Evolutionary conservation across 1,140 invertebrate genomes (phyloP).

Genomic region (Ceratoteleas bidentatus): DNA sequence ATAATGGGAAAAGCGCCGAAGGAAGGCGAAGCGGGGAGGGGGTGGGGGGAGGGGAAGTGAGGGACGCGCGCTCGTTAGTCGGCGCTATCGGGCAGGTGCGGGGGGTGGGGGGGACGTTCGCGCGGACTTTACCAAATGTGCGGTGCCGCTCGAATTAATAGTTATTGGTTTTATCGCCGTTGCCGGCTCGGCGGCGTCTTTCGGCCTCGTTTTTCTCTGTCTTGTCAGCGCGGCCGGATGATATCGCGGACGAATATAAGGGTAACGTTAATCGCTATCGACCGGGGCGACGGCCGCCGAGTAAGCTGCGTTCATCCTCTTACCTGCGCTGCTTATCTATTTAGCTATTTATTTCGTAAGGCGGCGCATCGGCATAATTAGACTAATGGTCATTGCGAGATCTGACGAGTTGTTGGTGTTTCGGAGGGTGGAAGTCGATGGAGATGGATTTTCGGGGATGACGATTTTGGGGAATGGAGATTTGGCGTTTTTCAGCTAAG

Average conservation of each 20-base stretch:
- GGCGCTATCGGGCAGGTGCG: conserved; percentile 33
- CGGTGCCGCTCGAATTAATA: conserved; percentile 76
- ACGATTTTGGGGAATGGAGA: too few species aligned
- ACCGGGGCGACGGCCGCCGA: conserved; percentile 18
- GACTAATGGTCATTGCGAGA: conserved; percentile 35
- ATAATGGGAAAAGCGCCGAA: conserved; percentile 60
- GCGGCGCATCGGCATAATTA: conserved; percentile 21
- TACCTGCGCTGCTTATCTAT: conserved; percentile 31
- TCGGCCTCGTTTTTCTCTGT: conserved; percentile 62
- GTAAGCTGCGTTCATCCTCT: conserved; percentile 21
- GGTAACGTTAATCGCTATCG: conserved; percentile 70
- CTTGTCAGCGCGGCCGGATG: conserved; percentile 49
- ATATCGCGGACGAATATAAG: conserved; percentile 37
- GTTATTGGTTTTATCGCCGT: conserved; percentile 75
- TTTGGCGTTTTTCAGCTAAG: too few species aligned
- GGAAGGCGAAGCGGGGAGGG: conserved; percentile 48
- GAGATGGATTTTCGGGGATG: not conserved
- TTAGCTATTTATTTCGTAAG: conserved; percentile 43
- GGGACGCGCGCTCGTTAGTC: conserved; percentile 69
- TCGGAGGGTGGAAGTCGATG: not conserved
- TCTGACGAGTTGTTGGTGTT: conserved; percentile 10
- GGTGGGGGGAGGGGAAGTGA: conserved; percentile 43
- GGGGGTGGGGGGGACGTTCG: conserved; percentile 18
- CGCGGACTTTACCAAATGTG: conserved; percentile 77
- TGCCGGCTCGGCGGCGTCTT: conserved; percentile 42